Conservation (phyloP, 1,140 invertebrate genomes). For the Belonocnema kinseyi region DNA sequence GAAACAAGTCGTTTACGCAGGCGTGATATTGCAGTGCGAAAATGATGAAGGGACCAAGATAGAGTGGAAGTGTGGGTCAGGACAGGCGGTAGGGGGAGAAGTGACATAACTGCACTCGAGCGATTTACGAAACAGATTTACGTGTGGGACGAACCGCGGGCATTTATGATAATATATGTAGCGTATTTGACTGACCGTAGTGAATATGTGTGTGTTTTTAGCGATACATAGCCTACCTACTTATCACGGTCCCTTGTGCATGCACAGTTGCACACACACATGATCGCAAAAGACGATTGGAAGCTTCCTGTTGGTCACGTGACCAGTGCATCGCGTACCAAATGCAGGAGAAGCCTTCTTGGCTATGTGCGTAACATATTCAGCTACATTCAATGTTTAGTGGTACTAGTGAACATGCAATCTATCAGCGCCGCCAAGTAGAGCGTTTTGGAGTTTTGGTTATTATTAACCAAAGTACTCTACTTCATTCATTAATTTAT, state of each 20-base stretch:
- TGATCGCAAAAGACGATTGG: conserved; percentile 75
- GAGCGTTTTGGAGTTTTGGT: no score
- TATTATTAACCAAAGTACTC: no score
- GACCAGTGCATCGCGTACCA: conserved; percentile 64
- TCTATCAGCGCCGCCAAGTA: no score
- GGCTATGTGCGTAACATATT: no score
- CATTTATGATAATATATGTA: conserved; percentile 73
- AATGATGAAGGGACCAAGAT: conserved; percentile 22
- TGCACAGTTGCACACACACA: conserved; percentile 59
- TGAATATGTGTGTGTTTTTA: conserved; percentile 43
- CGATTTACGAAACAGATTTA: conserved; percentile 75
- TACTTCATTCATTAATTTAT: no score
- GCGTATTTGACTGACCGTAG: conserved; percentile 58
- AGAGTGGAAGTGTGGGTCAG: conserved; percentile 42
- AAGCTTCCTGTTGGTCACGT: conserved; percentile 74
- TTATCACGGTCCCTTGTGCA: conserved; percentile 73
- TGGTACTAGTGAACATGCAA: no score
- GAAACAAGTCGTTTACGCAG: conserved; percentile 29
- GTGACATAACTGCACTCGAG: conserved; percentile 69
- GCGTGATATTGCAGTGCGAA: conserved; percentile 31
- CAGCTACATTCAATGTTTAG: no score
- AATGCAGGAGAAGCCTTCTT: conserved; percentile 40
- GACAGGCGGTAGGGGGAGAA: conserved; percentile 55
- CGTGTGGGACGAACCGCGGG: conserved; percentile 70
- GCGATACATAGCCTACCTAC: conserved; percentile 56